Evolutionary conservation across 2,113 vertebrate species (phyloP), one percentile per base, ranked within the genome.

Genomic region (Microcebus griseorufus): DNA sequence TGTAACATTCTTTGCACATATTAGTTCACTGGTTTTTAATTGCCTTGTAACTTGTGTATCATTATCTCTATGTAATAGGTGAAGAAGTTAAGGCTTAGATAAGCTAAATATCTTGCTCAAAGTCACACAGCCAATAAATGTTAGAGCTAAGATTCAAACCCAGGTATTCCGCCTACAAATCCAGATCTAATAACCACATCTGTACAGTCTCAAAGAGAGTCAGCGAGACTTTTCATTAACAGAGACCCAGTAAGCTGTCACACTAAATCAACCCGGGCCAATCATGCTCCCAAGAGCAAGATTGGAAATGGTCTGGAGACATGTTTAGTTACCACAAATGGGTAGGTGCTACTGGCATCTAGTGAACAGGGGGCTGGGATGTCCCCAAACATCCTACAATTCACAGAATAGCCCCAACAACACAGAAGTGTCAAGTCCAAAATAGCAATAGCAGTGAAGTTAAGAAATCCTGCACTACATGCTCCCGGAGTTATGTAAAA

Each of bases 1-100:
- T 53, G 34, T 32, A 37, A 39, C 39, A 48, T 75, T 73, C 29
- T 84, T 89, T 42, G 45, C 8, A 48, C 18, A 25, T 79, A 75
- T 75, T 87, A 81, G 45, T 76, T 91, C 75, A 22, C 73, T 83
- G 34, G 60, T 88, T 83, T 86, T 83, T 55, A 65, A 53, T 93
- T 37, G 39, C 25, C 34, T 67, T 86, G 9, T n/a, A 76, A 90
- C 45, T 72, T 84, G 39, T 18, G 18, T 82, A n/a, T 65, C 39
- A 78, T 81, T 76, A 51, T 82, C 34, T 9, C 85, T 90, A 85
- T 9, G 82, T 90, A 85, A 75, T 39, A 65, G 23, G 45, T 76
- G 23, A 75, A 73, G 34, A 96, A 79, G 10, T 80, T n/a, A 86
- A 95, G 62, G 20, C n/a, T 75, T 70, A 60, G 22, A 51, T 48